Conservation (phyloP, 2,113 vertebrate species). For the Bolborhynchus lineola region DNA sequence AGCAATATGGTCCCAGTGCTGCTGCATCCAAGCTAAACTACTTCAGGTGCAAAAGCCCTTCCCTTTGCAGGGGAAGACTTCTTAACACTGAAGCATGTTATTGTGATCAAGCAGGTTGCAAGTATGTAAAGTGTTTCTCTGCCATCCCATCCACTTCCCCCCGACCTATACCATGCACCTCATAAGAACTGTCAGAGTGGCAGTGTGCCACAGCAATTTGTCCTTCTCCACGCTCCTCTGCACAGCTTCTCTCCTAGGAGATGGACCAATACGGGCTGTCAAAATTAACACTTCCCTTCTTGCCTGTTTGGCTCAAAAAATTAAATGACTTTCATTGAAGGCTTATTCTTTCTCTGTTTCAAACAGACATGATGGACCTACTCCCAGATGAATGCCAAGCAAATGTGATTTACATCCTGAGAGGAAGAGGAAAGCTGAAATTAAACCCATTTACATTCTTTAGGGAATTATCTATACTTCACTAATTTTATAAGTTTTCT, state of each 20-base stretch:
- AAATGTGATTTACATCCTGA: background rate
- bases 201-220: background rate
- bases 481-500: conserved; percentile 55
- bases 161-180: background rate
- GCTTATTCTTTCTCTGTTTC: background rate
- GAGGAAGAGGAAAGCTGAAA: background rate
- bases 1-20: rapidly evolving
- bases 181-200: background rate
- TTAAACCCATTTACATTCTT: background rate
- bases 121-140: rapidly evolving
- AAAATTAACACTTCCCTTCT: background rate
- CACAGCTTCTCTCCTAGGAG: background rate
- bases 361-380: background rate
- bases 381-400: background rate
- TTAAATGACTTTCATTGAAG: background rate
- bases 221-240: background rate
- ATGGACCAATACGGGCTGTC: background rate
- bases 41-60: background rate
- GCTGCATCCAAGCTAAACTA: background rate
- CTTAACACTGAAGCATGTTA: background rate
- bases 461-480: conserved; percentile 34
- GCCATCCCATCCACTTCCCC: background rate
- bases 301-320: background rate
- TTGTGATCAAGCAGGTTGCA: background rate
- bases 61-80: background rate